Base-by-base conservation (phyloP, 2,797 vertebrate species). In the Discoglossus pictus region DNA sequence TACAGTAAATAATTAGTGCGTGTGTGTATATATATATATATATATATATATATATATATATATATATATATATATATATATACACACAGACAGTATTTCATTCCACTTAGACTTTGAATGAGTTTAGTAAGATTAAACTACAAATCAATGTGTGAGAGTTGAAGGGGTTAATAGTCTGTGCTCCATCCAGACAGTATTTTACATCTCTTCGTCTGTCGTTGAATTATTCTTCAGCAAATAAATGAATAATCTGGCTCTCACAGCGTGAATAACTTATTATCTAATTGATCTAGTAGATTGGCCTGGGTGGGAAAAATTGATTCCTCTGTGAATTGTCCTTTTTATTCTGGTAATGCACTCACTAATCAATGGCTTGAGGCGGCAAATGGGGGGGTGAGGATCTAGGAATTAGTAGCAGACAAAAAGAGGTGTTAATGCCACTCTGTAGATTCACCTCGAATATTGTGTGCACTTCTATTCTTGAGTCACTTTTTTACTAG, bases 321-420 rank as follows among this genome's bases (percentile, higher is more conserved):
- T 71, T 65, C 36, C 13, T 11, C 44, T 52, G 61, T 35, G 25
- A 71, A 58, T 65, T 53, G 61, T 44, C 16, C 53, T 51, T 71
- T 71, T 65, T 58, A 65, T 65, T 61, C 61, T 39, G 44, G 61
- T 71, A 71, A 71, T 71, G 61, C 53, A 71, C 46, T 64, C 38
- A 16, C 60, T 25, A 71, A 71, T 71, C 61, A 71, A 71, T 64
- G 61, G 7, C n/a, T 50, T 21, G 21, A 50, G 12, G 13, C 36
- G 24, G 17, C 36, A 38, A 15, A 13, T 34, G 7, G 43, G 10
- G 40, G 52, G 16, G 20, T n/a, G 52, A 13, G 5, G 8, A 11
- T 50, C 21, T 24, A 31, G n/a, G n/a, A n/a, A n/a, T n/a, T n/a
- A n/a, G n/a, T n/a, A n/a, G n/a, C n/a, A n/a, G n/a, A n/a, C n/a